phyloP scores from a whole-genome alignment of 2,113 vertebrate genomes.

The Lagopus muta region DNA sequence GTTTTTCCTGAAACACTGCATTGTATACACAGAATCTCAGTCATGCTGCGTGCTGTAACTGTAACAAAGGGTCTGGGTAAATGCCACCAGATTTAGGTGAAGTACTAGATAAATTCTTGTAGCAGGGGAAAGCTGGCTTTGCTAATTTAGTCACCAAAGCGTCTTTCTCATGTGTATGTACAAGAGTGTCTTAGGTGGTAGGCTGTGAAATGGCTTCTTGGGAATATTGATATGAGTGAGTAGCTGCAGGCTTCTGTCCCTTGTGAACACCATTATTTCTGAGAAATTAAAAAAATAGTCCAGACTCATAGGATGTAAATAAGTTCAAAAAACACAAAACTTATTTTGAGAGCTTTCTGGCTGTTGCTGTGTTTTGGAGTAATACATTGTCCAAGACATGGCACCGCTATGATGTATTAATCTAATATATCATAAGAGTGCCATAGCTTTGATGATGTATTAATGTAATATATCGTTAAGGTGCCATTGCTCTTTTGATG shows the following conservation, averaged over 20 bases:
- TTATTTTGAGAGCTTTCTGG: slow-evolving; percentile 70
- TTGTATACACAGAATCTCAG: neutral
- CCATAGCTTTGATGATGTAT: slow-evolving; percentile 76
- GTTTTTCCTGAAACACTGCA: neutral
- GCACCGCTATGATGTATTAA: slow-evolving; percentile 71
- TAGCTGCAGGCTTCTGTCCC: neutral
- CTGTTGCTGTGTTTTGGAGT: slow-evolving; percentile 69
- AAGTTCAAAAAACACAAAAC: slow-evolving; percentile 63
- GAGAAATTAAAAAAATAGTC: neutral
- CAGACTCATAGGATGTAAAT: slow-evolving; percentile 3
- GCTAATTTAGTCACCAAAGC: neutral
- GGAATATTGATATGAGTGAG: neutral
- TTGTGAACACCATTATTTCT: neutral
- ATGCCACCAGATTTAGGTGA: neutral
- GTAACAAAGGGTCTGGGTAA: neutral
- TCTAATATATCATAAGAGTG: slow-evolving; percentile 71
- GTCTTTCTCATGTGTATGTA: neutral
- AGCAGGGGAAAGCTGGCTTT: neutral
- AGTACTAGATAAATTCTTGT: neutral
- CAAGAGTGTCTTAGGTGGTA: neutral
- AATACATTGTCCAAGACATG: slow-evolving; percentile 60
- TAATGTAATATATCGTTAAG: slow-evolving; percentile 72
- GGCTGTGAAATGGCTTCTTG: neutral
- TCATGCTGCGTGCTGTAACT: neutral
- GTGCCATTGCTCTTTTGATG: slow-evolving; percentile 72